A percentile compares a stretch with the other conserved stretches of the same genome.
Conservation (phyloP, 2,888 invertebrate genomes). For the Drosophila prostipennis region DNA sequence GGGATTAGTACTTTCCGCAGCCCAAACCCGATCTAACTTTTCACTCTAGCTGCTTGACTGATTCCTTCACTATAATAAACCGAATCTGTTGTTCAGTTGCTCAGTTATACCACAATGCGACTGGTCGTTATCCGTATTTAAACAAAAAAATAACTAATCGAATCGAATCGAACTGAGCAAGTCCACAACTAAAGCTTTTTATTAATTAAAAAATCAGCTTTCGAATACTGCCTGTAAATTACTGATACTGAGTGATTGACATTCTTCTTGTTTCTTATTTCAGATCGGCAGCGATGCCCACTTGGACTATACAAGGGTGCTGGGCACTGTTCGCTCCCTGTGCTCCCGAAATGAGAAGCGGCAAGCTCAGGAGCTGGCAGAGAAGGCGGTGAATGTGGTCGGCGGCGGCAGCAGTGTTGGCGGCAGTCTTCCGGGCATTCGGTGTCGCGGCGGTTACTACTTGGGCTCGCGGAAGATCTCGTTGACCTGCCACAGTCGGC, state of each 20-base stretch:
- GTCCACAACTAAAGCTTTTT: neutral
- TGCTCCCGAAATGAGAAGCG: constrained; percentile 87
- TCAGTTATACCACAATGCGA: neutral
- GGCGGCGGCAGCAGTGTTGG: constrained; percentile 31
- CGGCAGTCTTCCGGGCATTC: constrained; percentile 36
- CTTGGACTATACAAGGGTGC: constrained; percentile 84
- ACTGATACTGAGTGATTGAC: neutral
- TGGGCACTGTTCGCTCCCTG: constrained; percentile 86
- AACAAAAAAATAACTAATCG: too few species aligned
- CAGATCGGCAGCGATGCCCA: constrained; percentile 83
- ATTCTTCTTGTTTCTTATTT: neutral
- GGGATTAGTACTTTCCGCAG: constrained; percentile 9
- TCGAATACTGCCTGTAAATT: neutral
- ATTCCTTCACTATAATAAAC: neutral
- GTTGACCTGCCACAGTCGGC: constrained; percentile 88
- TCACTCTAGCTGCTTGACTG: constrained; percentile 13
- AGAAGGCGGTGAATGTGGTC: constrained; percentile 67
- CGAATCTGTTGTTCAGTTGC: constrained; percentile 4
- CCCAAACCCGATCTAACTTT: constrained; percentile 16
- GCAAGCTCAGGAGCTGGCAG: constrained; percentile 72
- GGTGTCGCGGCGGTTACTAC: constrained; percentile 82
- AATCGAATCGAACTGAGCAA: neutral
- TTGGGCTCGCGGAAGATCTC: constrained; percentile 88
- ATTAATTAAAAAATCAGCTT: neutral
- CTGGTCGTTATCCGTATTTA: too few species aligned